Base-by-base conservation (phyloP, 2,797 vertebrate genomes). In the Clarias fuscus region DNA sequence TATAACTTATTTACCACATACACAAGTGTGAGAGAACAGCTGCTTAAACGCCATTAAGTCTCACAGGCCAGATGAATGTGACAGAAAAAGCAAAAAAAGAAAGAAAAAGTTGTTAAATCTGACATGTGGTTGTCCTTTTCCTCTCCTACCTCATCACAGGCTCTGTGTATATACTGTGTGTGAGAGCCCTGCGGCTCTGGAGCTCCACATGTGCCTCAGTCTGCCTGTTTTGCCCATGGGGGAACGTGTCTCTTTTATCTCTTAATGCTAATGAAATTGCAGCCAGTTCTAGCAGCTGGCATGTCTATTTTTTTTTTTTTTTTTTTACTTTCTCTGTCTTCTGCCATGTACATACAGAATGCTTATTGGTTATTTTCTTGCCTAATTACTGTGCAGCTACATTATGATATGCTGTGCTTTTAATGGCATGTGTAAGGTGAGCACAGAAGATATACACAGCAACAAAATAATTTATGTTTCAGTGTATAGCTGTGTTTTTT, bases 161-260 rank as follows among this genome's bases (percentile, higher is more conserved):
- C 1, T 76, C 13, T 76, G 73, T 76, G 73, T 56, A 14, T 56
- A 14, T 75, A 7, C 56, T 56, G 75, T 37, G 53, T 76, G 15
- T 30, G 27, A 17, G 86, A 40, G 40, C 56, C 59, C 30, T 81
- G 4, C 53, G 68, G 83, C 62, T 43, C 33, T 64, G 80, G 76
- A 77, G 27, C 75, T 84, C 86, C 84, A 85, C 88, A 85, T 85
- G 86, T 88, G 83, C 56, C 81, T 18, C 53, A 85, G 88, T 86
- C 86, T 88, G 76, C 18, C 86, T 88, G 64, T 59, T 48, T 84
- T 61, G 61, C 85, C 86, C 77, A 27, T 59, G 65, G 58, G 82
- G 70, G 70, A 79, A 73, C 87, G 72, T 71, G 82, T 85, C 30
- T 86, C 43, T 67, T 76, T 53, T 85, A 59, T 83, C 53, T 79